Conservation (phyloP, 2,888 invertebrate species). For the Platycnemis pennipes region DNA sequence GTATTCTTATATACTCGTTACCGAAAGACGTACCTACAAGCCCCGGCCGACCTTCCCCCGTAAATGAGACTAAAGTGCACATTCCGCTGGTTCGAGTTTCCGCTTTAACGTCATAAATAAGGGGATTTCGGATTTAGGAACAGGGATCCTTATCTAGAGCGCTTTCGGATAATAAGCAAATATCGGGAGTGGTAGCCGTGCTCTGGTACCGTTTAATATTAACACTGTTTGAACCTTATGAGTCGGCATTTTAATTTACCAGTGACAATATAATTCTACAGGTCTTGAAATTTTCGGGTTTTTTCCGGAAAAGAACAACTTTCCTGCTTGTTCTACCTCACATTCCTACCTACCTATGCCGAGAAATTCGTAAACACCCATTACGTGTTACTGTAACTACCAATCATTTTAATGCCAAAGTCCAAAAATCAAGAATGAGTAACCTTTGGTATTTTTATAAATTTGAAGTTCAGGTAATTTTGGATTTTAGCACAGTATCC, state of each 20-base stretch:
- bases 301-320: too few relatives aligned
- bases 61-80: constrained; percentile 14
- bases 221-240: neutral
- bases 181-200: neutral
- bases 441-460: too few relatives aligned
- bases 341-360: too few relatives aligned
- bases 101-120: constrained; percentile 9
- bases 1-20: neutral
- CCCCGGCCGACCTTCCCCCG: neutral
- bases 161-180: constrained; percentile 25
- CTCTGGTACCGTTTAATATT: neutral
- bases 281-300: too few relatives aligned
- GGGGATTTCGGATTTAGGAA: neutral
- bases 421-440: too few relatives aligned
- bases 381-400: too few relatives aligned
- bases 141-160: neutral
- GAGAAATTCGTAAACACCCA: too few relatives aligned
- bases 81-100: constrained; percentile 15
- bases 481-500: too few relatives aligned
- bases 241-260: neutral
- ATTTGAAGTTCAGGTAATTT: too few relatives aligned
- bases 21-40: neutral
- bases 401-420: too few relatives aligned
- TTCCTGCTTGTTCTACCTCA: too few relatives aligned
- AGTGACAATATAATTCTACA: too few relatives aligned